phyloP scores from a whole-genome alignment of 2,113 vertebrate genomes.

The Neoarius graeffei region DNA sequence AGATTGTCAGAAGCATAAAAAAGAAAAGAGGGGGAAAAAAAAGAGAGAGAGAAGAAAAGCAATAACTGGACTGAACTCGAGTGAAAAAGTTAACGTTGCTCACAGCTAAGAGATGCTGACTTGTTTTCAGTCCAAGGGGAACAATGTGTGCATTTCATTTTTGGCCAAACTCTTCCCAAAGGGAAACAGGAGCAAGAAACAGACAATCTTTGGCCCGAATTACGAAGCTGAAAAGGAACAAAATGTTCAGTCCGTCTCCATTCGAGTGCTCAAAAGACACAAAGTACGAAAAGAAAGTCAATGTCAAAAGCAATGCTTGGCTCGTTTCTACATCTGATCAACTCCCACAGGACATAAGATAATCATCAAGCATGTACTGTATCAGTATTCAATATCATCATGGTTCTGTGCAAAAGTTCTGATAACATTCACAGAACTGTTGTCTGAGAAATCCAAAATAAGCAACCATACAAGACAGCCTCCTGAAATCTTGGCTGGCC shows the following conservation, averaged over 20 bases:
- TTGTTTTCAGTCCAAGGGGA: not conserved
- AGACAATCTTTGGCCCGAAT: slow-evolving; percentile 54
- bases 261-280: not conserved
- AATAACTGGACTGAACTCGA: not conserved
- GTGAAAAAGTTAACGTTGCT: not conserved
- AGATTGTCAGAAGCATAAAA: slow-evolving; percentile 61
- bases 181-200: not conserved
- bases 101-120: not conserved
- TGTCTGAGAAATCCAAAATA: not conserved
- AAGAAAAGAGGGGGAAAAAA: not conserved
- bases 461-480: not conserved
- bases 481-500: not conserved
- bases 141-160: not conserved
- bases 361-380: not conserved
- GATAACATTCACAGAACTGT: not conserved
- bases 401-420: not conserved
- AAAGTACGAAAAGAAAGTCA: not conserved
- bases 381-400: not conserved
- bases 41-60: not conserved
- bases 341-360: not conserved
- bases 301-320: not conserved
- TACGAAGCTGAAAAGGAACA: not conserved
- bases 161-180: not conserved
- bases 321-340: not conserved
- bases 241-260: not conserved